Evolutionary conservation across 2,113 vertebrate genomes (phyloP).

Genomic region (Dendrocopos noguchii): DNA sequence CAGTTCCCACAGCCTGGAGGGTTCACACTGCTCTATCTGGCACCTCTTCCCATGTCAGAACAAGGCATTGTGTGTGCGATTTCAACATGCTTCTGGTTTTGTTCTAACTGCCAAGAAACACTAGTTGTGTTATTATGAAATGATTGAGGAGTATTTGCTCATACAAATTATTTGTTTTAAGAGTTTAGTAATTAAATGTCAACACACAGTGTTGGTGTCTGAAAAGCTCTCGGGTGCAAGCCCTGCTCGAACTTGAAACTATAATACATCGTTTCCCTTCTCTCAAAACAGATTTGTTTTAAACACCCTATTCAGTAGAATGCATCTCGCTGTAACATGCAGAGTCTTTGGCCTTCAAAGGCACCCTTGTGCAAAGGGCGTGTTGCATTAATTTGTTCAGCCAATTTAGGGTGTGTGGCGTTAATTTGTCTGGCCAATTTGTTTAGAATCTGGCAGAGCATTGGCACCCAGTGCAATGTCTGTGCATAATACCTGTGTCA

Average conservation of each 20-base stretch:
- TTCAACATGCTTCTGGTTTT: constrained; percentile 76
- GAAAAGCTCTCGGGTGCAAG: constrained; percentile 15
- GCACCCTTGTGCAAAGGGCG: constrained; percentile 52
- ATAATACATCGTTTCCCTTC: not conserved
- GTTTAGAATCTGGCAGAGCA: constrained; percentile 62
- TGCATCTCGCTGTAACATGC: constrained; percentile 7
- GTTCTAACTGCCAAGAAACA: constrained; percentile 76
- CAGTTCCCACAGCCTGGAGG: constrained; percentile 48
- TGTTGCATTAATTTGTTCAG: constrained; percentile 72
- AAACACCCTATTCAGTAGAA: constrained; percentile 35
- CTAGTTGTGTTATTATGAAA: constrained; percentile 77
- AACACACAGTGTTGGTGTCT: constrained; percentile 14
- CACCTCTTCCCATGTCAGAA: constrained; percentile 70
- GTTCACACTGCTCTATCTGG: constrained; percentile 58
- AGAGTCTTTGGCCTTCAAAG: constrained; percentile 50
- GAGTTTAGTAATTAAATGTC: constrained; percentile 64
- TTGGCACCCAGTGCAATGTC: constrained; percentile 3
- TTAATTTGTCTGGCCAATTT: constrained; percentile 75
- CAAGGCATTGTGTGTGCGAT: constrained; percentile 71
- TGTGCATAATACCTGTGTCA: constrained; percentile 47
- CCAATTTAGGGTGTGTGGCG: constrained; percentile 67
- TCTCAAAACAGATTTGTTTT: constrained; percentile 18
- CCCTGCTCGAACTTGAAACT: constrained; percentile 51
- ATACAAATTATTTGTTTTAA: constrained; percentile 75
- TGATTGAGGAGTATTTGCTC: constrained; percentile 72